These are phyloP conservation scores for Aricia agestis DNA, from an alignment of 1,140 invertebrate species.

Conservation along the genomic window DNA sequence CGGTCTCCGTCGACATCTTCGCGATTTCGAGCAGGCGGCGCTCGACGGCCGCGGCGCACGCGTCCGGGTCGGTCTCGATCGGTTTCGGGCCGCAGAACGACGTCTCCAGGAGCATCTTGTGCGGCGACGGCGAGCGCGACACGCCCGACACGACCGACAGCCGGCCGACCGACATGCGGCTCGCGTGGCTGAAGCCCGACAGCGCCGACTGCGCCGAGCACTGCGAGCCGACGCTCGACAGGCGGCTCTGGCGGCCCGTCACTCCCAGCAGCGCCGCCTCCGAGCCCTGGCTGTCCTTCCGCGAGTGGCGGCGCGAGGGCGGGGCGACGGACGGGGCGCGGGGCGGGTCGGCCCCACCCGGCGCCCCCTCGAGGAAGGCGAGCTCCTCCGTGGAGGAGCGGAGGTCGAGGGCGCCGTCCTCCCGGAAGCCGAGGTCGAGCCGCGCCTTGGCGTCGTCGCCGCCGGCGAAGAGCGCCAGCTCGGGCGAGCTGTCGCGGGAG, in stretches of 20 bases:
- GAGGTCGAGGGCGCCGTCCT: slow-evolving; percentile 87
- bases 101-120: slow-evolving; percentile 91
- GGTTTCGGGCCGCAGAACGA: slow-evolving; percentile 91
- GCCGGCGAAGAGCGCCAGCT: slow-evolving; percentile 80
- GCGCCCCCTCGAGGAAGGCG: slow-evolving; percentile 82
- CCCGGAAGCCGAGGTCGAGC: slow-evolving; percentile 79
- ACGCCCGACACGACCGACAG: slow-evolving; percentile 83
- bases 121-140: slow-evolving; percentile 88
- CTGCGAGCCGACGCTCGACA: slow-evolving; percentile 86
- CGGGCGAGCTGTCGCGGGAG: slow-evolving; percentile 87
- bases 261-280: slow-evolving; percentile 88
- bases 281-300: slow-evolving; percentile 87
- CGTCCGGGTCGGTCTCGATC: slow-evolving; percentile 75
- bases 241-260: slow-evolving; percentile 86
- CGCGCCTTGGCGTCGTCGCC: slow-evolving; percentile 47
- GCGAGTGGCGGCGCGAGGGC: slow-evolving; percentile 72
- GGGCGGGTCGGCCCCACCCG: slow-evolving; percentile 37
- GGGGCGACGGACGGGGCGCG: slow-evolving; percentile 40
- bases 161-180: slow-evolving; percentile 73
- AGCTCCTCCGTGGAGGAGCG: slow-evolving; percentile 91
- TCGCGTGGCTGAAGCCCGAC: slow-evolving; percentile 67
- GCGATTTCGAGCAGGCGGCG: slow-evolving; percentile 56
- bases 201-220: slow-evolving; percentile 78
- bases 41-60: slow-evolving; percentile 59
- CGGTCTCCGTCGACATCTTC: slow-evolving; percentile 32